Evolutionary conservation across 35 echinoderm and acorn worm species (phyloP), one percentile per base, ranked within the genome.

Genomic region (Ophioderma brevispina): DNA sequence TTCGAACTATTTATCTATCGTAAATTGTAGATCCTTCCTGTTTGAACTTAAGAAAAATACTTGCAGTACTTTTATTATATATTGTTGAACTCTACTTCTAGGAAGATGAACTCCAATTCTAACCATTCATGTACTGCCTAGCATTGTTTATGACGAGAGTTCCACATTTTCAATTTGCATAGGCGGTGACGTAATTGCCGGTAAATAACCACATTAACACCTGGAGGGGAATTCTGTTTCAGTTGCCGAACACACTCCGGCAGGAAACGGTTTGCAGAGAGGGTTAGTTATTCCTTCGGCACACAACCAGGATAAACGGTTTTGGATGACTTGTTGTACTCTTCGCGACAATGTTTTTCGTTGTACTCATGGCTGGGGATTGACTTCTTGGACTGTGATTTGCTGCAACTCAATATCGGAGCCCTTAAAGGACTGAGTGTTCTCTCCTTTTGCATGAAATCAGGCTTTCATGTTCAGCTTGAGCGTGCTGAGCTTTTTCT

Each of bases 21-120:
- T 77, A 77, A 10, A 77, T 8, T 13, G 8, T 77, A 11, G 76
- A 77, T 6, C 76, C 76, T 77, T 77, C 76, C 76, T 77, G 76
- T 28, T 77, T 77, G 76, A 77, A 77, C 76, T 77, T n/a, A n/a
- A n/a, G 33, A 77, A 77, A 6, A 77, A 77, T 30, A 77, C 76
- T 13, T 77, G 76, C 76, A 77, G 76, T 35, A 77, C 76, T n/a
- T 77, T 77, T 77, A 77, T 35, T 77, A 28, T 77, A 77, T 8
- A 77, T 77, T 10, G 76, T 28, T 35, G 10, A 28, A 35, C n/a
- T 77, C 76, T 30, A 77, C 76, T 35, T 77, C 76, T 13, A 77
- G 76, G 76, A 77, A n/a, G n/a, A 80, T 80, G 6, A 10, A 34
- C 1, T 80, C 32, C 32, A 80, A 35, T 36, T 77, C 76, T 13